These are phyloP conservation scores for Drosophila kepulauana DNA, from an alignment of 1,140 invertebrate genomes.

Conservation along the genomic window DNA sequence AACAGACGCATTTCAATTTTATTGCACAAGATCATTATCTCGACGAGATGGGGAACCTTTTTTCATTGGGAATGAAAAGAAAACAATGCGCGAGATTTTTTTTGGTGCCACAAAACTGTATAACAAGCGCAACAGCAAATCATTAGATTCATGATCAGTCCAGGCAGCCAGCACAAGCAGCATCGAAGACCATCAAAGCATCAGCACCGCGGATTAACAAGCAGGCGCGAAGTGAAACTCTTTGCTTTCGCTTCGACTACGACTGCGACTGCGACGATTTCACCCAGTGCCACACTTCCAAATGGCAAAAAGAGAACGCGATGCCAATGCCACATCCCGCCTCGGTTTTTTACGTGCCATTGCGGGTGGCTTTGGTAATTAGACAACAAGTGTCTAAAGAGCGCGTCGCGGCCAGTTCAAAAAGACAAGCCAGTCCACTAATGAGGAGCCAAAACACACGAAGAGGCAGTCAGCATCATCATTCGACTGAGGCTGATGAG, in stretches of 20 bases:
- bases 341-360: conserved; percentile 57
- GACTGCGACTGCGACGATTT: conserved; percentile 57
- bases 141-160: conserved; percentile 67
- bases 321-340: neutral
- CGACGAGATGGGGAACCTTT: conserved; percentile 47
- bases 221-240: conserved; percentile 71
- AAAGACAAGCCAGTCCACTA: conserved; percentile 44
- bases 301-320: conserved; percentile 39
- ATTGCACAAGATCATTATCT: conserved; percentile 79
- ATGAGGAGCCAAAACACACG: conserved; percentile 53
- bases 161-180: conserved; percentile 11
- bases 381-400: conserved; percentile 75
- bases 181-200: conserved; percentile 39
- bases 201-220: conserved; percentile 52
- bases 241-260: conserved; percentile 61
- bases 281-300: conserved; percentile 79
- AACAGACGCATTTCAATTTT: conserved; percentile 82
- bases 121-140: conserved; percentile 63
- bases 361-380: conserved; percentile 79
- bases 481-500: conserved; percentile 35
- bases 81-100: conserved; percentile 19
- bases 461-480: neutral
- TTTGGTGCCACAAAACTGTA: conserved; percentile 25
- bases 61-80: neutral
- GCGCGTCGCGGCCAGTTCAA: conserved; percentile 62